Percentiles rank a stretch among this genome's conserved stretches.
Evolutionary conservation across 2,797 vertebrate species (phyloP).

Genomic region (Tangara arthus): DNA sequence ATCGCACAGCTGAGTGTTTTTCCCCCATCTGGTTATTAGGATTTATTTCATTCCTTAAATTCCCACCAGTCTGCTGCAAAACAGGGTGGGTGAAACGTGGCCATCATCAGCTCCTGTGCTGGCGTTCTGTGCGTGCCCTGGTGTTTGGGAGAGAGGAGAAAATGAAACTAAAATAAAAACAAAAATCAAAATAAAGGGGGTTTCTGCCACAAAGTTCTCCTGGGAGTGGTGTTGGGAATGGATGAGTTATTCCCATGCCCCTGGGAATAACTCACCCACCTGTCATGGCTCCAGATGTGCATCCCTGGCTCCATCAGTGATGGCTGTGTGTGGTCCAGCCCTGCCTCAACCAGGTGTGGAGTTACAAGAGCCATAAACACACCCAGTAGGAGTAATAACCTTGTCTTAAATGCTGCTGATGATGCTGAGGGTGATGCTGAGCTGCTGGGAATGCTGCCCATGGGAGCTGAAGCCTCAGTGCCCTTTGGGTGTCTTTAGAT

Average conservation of each 20-base stretch:
- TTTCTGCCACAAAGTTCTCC: not conserved
- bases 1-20: not conserved
- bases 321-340: not conserved
- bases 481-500: not conserved
- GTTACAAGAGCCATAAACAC: not conserved
- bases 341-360: not conserved
- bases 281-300: accelerated
- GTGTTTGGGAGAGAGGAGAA: not conserved
- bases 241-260: not conserved
- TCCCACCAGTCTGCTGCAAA: not conserved
- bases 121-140: accelerated
- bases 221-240: not conserved
- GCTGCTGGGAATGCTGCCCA: not conserved
- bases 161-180: not conserved
- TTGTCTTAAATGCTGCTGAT: not conserved
- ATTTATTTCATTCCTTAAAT: not conserved
- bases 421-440: not conserved
- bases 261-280: not conserved
- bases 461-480: not conserved
- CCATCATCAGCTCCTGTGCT: accelerated
- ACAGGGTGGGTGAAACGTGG: not conserved
- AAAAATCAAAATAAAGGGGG: not conserved
- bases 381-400: not conserved
- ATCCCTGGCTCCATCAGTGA: accelerated
- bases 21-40: not conserved